Conservation (phyloP, 2,113 vertebrate species). For the Lophotis ruficrista region DNA sequence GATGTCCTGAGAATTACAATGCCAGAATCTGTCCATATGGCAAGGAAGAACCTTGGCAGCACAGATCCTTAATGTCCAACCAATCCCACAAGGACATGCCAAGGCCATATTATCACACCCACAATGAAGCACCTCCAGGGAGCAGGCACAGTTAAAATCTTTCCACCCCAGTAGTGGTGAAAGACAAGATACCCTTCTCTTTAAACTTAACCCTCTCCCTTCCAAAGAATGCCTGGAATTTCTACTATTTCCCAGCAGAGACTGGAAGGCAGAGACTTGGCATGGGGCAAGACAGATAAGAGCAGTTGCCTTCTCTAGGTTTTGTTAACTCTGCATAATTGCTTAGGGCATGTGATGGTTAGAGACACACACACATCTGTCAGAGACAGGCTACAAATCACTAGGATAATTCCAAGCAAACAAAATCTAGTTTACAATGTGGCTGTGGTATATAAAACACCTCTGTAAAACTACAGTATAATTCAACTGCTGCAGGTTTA, state of each 20-base stretch:
- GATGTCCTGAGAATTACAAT: background rate
- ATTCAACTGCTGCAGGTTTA: slow-evolving; percentile 39
- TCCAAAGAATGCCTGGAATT: slow-evolving; percentile 70
- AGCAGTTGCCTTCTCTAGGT: slow-evolving; percentile 58
- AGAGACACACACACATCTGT: slow-evolving; percentile 26
- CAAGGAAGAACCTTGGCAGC: background rate
- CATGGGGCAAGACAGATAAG: slow-evolving; percentile 64
- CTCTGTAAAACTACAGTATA: slow-evolving; percentile 34
- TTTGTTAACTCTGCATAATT: slow-evolving; percentile 60
- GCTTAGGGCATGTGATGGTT: slow-evolving; percentile 60
- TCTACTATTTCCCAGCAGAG: slow-evolving; percentile 65
- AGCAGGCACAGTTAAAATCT: slow-evolving; percentile 47
- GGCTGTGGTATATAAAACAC: slow-evolving; percentile 47
- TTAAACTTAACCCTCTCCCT: slow-evolving; percentile 71
- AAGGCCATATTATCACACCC: background rate
- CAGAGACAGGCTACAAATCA: slow-evolving; percentile 49
- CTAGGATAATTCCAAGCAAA: slow-evolving; percentile 34
- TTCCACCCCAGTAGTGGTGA: slow-evolving; percentile 33
- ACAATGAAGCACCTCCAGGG: background rate
- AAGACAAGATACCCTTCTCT: slow-evolving; percentile 69
- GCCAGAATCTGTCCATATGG: background rate
- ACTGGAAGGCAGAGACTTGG: slow-evolving; percentile 61
- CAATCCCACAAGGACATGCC: slow-evolving; percentile 21
- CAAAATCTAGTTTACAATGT: slow-evolving; percentile 43
- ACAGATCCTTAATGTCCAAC: background rate